A percentile compares a stretch with the other conserved stretches of the same genome.
phyloP scores from a whole-genome alignment of 2,113 vertebrate species.

The Uropsilus gracilis region DNA sequence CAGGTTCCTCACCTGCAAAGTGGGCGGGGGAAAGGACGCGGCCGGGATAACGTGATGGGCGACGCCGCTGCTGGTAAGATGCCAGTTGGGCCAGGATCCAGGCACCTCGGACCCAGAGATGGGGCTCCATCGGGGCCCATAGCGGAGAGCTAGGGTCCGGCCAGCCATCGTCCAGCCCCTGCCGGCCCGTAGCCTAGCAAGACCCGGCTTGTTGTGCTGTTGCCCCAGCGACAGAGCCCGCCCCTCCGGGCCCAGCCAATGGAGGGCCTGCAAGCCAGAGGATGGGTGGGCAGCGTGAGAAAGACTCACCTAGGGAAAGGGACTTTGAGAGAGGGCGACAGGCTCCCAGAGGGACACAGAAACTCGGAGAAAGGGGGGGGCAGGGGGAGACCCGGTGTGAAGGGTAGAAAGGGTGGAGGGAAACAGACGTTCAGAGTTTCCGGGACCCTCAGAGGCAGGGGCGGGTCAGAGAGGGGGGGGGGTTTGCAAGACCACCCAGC shows the following conservation, averaged over 20 bases:
- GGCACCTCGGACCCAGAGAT: constrained; percentile 14
- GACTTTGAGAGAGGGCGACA: neutral
- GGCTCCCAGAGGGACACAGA: neutral
- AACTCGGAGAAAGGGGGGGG: neutral
- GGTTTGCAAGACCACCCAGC: neutral
- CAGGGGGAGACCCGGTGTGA: neutral
- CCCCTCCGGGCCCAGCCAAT: constrained; percentile 52
- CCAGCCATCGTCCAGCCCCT: constrained; percentile 49
- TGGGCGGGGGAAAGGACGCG: constrained; percentile 47
- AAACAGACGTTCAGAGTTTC: neutral
- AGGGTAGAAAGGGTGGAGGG: neutral
- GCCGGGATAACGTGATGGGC: constrained; percentile 54
- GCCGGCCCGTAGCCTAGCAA: accelerated
- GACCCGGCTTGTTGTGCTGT: constrained; percentile 65
- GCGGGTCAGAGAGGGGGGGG: neutral
- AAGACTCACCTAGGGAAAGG: neutral
- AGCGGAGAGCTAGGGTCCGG: neutral
- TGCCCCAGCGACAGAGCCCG: constrained; percentile 69
- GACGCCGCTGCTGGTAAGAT: constrained; percentile 77
- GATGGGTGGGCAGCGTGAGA: neutral
- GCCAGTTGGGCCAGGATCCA: constrained; percentile 62
- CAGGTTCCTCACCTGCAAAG: constrained; percentile 61
- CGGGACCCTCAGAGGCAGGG: neutral
- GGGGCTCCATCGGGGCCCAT: neutral
- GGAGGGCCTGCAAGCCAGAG: neutral